Evolutionary conservation across 2,888 invertebrate species (phyloP), one percentile per base, ranked within the genome.

Genomic region (Luperina testacea): DNA sequence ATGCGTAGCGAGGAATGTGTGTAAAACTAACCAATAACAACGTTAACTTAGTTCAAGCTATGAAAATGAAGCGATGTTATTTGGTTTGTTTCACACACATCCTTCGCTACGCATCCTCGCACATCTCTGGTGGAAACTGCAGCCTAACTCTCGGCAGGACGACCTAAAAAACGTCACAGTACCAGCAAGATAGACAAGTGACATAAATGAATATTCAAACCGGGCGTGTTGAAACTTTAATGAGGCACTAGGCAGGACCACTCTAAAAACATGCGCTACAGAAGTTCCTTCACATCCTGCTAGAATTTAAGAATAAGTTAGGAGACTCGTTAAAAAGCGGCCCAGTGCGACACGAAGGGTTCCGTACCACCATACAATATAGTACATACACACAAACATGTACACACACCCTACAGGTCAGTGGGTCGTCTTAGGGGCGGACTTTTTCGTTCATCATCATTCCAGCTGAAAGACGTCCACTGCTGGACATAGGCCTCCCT

Each of bases 121-220:
- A 42, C 42, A 42, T 42, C 42, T 42, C 42, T 42, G 0, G 42
- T 6, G 42, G 42, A 42, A 42, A 42, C 42, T n/a, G 7, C 42
- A 42, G 42, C n/a, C 7, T 2, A 59, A n/a, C n/a, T 32, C 24
- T 59, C 64, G 45, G 0, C 38, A 63, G 38, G 9, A 51, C 38
- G 32, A 71, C 13, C 63, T 38, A n/a, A 74, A 74, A 63, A 45
- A 69, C 32, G 27, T 17, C 71, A 6, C 27, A 13, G 64, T 63
- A 72, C 76, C 38, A 27, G 67, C 20, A 48, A 77, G 71, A 38
- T 86, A 88, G 87, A 87, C 88, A 81, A 87, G 89, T 85, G 90
- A 83, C 84, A 51, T 27, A 79, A 77, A 90, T 92, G 92, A 92
- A 92, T 92, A 92, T 92, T 92, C 92, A 91, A 75, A 32, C 75